Conservation (phyloP, 2,797 vertebrate genomes). For the Chaenodraco wilsoni region DNA sequence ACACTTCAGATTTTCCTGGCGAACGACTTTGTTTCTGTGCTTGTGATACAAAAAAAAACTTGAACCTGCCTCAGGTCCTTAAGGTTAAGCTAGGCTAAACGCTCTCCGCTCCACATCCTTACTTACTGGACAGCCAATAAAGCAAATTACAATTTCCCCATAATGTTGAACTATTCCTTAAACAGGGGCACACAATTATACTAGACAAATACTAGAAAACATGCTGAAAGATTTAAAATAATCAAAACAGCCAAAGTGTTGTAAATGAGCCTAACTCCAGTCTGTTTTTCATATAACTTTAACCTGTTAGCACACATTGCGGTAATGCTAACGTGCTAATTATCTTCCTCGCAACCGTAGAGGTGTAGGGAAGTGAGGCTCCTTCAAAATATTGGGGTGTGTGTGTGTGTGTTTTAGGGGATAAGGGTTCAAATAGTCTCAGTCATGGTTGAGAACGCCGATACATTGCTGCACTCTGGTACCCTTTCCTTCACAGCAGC, state of each 20-base stretch:
- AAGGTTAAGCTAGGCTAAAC: slow-evolving; percentile 4
- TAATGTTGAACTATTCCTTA: neutral
- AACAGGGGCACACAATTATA: neutral
- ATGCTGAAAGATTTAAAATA: neutral
- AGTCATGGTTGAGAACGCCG: slow-evolving; percentile 33
- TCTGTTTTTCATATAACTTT: neutral
- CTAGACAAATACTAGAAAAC: neutral
- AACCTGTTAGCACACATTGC: slow-evolving; percentile 21
- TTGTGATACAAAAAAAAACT: no score
- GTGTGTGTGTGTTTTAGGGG: neutral
- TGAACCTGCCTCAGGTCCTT: neutral
- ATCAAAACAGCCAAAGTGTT: no score
- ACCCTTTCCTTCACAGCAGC: slow-evolving; percentile 31
- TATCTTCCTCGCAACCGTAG: neutral
- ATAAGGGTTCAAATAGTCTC: slow-evolving; percentile 6
- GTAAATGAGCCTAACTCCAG: neutral
- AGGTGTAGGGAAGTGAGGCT: slow-evolving; percentile 1
- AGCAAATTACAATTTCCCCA: neutral
- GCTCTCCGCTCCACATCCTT: neutral
- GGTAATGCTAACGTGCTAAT: slow-evolving; percentile 42
- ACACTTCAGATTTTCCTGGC: no score
- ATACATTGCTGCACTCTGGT: slow-evolving; percentile 35
- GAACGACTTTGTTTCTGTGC: no score
- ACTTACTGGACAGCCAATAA: neutral
- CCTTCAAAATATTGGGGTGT: neutral